Percentiles rank a stretch among this genome's conserved stretches.
These are phyloP conservation scores for Callimorpha dominula DNA, from an alignment of 2,888 invertebrate species.

Conservation along the genomic window DNA sequence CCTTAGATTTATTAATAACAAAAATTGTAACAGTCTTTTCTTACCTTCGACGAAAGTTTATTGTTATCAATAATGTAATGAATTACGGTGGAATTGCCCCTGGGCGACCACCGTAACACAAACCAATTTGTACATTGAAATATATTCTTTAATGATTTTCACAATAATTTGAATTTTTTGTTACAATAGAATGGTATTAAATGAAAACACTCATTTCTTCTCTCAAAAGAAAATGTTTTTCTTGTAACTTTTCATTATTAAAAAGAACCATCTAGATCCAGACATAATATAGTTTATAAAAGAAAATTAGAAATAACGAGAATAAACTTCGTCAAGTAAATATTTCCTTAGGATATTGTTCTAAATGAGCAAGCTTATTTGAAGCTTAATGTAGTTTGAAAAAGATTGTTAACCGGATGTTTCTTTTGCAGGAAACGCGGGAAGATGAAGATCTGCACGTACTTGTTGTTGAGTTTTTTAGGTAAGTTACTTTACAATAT, in stretches of 20 bases:
- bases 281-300: not conserved
- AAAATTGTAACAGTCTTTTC: too few species aligned
- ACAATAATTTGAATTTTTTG: too few species aligned
- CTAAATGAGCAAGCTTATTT: slow-evolving; percentile 24
- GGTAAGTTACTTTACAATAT: slow-evolving; percentile 67
- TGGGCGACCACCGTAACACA: too few species aligned
- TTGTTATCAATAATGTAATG: too few species aligned
- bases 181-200: too few species aligned
- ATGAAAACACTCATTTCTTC: not conserved
- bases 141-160: too few species aligned
- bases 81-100: too few species aligned
- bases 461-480: slow-evolving; percentile 82
- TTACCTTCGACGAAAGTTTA: too few species aligned
- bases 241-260: not conserved
- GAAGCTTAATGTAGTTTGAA: slow-evolving; percentile 32
- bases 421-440: slow-evolving; percentile 75
- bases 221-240: not conserved
- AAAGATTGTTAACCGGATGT: slow-evolving; percentile 35
- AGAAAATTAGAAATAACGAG: not conserved
- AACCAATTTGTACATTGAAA: too few species aligned
- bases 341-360: slow-evolving; percentile 33
- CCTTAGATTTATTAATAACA: too few species aligned
- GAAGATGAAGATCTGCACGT: slow-evolving; percentile 83
- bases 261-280: not conserved
- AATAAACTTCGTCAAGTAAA: slow-evolving; percentile 21